These are phyloP conservation scores for Paramuricea clavata DNA, from an alignment of 92 coral and sea anemone genomes.

Conservation along the genomic window DNA sequence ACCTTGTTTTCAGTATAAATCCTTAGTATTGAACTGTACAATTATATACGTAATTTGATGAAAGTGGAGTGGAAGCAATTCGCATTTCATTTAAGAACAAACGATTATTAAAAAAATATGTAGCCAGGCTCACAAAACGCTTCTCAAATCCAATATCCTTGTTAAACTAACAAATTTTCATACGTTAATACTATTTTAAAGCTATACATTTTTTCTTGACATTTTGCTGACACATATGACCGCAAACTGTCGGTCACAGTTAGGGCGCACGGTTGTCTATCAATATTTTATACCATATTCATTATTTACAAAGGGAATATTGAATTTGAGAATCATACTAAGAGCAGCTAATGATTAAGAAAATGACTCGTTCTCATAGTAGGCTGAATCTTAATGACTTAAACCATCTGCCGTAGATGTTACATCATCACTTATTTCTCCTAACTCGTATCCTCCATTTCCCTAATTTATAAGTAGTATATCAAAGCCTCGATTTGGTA, in stretches of 20 bases:
- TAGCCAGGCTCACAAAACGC: background rate
- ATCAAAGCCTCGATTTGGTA: background rate
- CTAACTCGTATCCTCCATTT: background rate
- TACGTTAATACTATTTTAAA: background rate
- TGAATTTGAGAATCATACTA: background rate
- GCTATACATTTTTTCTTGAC: background rate
- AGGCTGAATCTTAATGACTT: background rate
- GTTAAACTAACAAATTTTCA: background rate
- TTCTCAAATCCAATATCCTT: constrained; percentile 2
- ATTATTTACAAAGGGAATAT: background rate
- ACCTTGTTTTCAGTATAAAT: background rate
- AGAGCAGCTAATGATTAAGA: background rate
- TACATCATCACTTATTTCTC: background rate
- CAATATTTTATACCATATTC: constrained; percentile 5
- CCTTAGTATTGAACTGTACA: background rate
- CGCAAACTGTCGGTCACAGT: background rate
- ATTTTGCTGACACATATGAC: background rate
- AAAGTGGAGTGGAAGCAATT: background rate
- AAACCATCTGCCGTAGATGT: background rate
- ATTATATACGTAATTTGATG: background rate
- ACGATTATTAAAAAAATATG: background rate
- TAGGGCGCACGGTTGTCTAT: background rate
- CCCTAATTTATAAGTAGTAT: background rate
- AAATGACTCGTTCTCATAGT: background rate
- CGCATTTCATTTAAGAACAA: background rate